These are phyloP conservation scores for Melolontha melolontha DNA, from an alignment of 2,888 invertebrate species.

Conservation along the genomic window DNA sequence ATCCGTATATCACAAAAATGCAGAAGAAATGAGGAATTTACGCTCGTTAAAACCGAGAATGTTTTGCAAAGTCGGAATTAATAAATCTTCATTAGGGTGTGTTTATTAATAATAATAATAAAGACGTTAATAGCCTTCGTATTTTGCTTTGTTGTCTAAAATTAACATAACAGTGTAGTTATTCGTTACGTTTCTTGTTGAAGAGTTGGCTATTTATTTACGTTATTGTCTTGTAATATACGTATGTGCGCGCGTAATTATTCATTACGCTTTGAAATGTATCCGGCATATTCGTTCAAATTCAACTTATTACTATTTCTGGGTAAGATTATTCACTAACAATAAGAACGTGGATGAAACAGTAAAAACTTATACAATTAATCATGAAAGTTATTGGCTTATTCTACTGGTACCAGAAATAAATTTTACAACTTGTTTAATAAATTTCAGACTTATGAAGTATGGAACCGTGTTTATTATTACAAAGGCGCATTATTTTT, in stretches of 20 bases:
- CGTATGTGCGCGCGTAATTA: conserved; percentile 15
- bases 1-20: background rate
- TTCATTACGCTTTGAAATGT: conserved; percentile 24
- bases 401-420: no score
- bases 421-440: no score
- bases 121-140: conserved; percentile 36
- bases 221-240: conserved; percentile 24
- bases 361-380: background rate
- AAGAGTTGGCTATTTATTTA: conserved; percentile 14
- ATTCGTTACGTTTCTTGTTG: conserved; percentile 22
- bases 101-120: conserved; percentile 41
- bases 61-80: conserved; percentile 22
- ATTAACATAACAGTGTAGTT: conserved; percentile 25
- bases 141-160: conserved; percentile 28
- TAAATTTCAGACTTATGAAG: no score
- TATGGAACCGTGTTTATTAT: no score
- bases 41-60: conserved; percentile 21
- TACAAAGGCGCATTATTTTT: no score
- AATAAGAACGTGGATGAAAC: conserved; percentile 1
- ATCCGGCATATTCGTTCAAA: conserved; percentile 25
- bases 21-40: conserved; percentile 22
- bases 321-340: background rate
- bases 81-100: conserved; percentile 42
- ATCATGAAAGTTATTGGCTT: no score
- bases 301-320: conserved; percentile 14